phyloP scores from a whole-genome alignment of 2,113 vertebrate species.

The Eleginops maclovinus region DNA sequence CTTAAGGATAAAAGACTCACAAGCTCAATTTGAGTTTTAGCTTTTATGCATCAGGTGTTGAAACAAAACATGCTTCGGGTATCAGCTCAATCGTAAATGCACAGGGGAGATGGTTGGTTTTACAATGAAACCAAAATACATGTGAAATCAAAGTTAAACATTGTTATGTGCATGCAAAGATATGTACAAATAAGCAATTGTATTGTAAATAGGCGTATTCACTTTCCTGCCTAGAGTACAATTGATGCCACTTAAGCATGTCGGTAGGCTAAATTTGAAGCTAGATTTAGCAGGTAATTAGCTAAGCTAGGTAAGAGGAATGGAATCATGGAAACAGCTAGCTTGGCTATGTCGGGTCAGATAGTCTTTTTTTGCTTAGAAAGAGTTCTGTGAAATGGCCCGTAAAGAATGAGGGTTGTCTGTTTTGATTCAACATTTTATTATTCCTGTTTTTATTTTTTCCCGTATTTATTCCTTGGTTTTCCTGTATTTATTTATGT shows the following conservation, averaged over 20 bases:
- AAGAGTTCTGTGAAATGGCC: too few species aligned
- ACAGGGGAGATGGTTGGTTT: neutral
- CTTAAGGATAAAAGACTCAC: neutral
- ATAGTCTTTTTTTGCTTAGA: too few species aligned
- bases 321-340: neutral
- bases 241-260: neutral
- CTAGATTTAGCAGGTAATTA: neutral
- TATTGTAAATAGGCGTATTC: neutral
- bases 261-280: neutral
- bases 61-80: neutral
- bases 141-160: neutral
- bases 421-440: too few species aligned
- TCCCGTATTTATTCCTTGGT: too few species aligned
- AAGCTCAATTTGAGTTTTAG: neutral
- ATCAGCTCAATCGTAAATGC: constrained; percentile 9
- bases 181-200: neutral
- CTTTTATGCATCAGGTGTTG: neutral
- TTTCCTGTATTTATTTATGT: too few species aligned
- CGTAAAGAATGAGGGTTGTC: too few species aligned
- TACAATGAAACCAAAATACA: neutral
- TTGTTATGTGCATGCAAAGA: neutral
- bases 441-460: too few species aligned
- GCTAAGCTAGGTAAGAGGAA: neutral
- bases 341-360: neutral
- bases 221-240: neutral